These are phyloP conservation scores for Popillia japonica DNA, from an alignment of 1,140 invertebrate genomes.

Conservation along the genomic window DNA sequence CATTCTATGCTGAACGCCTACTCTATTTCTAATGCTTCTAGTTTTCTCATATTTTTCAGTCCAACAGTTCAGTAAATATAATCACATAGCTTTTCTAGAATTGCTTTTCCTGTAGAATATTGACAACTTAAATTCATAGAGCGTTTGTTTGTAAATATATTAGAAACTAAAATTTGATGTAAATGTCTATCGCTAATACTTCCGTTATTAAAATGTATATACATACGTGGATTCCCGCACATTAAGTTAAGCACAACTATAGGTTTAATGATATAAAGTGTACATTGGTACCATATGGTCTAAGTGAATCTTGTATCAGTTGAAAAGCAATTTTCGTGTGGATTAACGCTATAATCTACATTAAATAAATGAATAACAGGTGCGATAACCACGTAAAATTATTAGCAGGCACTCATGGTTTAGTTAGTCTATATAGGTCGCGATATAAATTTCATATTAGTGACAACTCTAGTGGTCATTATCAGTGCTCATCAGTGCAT, in stretches of 20 bases:
- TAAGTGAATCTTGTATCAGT: conserved; percentile 30
- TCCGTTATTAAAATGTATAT: too few relatives aligned
- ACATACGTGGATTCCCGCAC: too few relatives aligned
- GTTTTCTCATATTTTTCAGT: too few relatives aligned
- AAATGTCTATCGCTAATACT: too few relatives aligned
- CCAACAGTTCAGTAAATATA: too few relatives aligned
- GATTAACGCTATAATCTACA: conserved; percentile 6
- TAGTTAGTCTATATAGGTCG: conserved; percentile 8
- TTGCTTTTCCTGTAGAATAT: too few relatives aligned
- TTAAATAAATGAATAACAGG: conserved; percentile 34
- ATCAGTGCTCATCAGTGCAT: conserved; percentile 8
- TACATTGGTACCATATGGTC: conserved; percentile 19
- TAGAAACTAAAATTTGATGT: too few relatives aligned
- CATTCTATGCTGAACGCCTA: too few relatives aligned
- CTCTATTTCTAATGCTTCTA: too few relatives aligned
- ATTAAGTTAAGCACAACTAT: neutral
- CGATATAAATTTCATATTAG: conserved; percentile 28
- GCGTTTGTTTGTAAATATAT: too few relatives aligned
- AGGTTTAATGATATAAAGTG: neutral
- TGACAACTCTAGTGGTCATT: neutral
- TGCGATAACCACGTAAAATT: conserved; percentile 12
- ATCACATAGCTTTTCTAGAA: too few relatives aligned
- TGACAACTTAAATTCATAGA: too few relatives aligned
- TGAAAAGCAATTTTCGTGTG: conserved; percentile 15
- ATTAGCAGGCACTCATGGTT: conserved; percentile 9